Base-by-base conservation (phyloP, 2,888 invertebrate species). In the Eupithecia pulchellata region DNA sequence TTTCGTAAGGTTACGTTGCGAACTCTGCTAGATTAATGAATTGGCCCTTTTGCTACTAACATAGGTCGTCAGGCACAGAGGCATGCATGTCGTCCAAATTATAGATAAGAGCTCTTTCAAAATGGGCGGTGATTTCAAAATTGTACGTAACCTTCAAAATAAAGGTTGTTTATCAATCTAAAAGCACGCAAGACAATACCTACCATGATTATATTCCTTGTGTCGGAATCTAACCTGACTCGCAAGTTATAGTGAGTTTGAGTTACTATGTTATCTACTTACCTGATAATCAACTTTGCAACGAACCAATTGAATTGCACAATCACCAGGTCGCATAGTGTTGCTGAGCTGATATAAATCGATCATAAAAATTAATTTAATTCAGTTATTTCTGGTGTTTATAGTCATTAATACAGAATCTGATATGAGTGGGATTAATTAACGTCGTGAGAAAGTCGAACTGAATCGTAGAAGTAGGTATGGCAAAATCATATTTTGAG, bases 251-350 rank as follows among this genome's bases (percentile, higher is more conserved):
- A 47, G 20, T 20, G 47, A 47, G 9, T 47, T 47, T 25, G 20
- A 47, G 47, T 52, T 39, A 39, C 39, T 17, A 17, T 39, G 20
- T 13, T 20, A 20, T 47, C n/a, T 20, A 9, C 8, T 9, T 2
- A 42, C 8, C 9, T 47, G 47, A 4, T 52, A 32, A 32, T n/a
- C n/a, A 32, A n/a, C 11, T 60, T 30, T 32, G 32, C 30, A 60
- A 60, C n/a, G 30, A 87, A 83, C 85, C 84, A 86, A 86, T 83
- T 77, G 62, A 69, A 79, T 86, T 86, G 81, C 87, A 80, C 84
- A 86, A 86, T 81, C 72, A 78, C 80, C 81, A 73, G 73, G 78
- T 73, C 68, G 74, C 60, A 68, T 20, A 4, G 52, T 65, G 68
- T 73, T 75, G 74, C 77, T 75, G 77, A 79, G 79, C 69, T 77